phyloP scores from a whole-genome alignment of 2,888 invertebrate genomes.

The Nephrotoma guestfalica region DNA sequence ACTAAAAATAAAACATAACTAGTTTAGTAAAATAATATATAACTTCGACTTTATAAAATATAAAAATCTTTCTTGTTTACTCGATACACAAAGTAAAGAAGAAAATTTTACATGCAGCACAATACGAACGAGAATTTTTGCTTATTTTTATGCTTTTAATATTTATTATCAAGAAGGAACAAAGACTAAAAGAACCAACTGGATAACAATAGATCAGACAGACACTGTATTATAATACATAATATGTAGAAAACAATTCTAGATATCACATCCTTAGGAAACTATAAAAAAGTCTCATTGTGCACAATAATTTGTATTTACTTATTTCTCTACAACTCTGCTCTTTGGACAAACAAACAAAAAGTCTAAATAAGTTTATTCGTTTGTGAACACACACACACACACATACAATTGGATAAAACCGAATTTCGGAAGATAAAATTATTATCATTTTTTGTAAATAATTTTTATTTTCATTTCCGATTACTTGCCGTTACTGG shows the following conservation, averaged over 20 bases:
- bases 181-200: background rate
- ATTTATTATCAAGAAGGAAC: background rate
- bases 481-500: background rate
- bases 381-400: background rate
- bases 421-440: background rate
- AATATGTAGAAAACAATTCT: background rate
- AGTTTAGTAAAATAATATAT: background rate
- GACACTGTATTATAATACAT: background rate
- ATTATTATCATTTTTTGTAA: background rate
- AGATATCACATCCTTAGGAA: background rate
- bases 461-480: background rate
- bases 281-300: background rate
- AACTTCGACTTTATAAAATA: background rate
- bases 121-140: background rate
- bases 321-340: background rate
- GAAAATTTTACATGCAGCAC: background rate
- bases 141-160: background rate
- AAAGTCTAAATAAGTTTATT: background rate
- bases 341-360: background rate
- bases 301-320: background rate
- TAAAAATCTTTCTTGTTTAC: background rate
- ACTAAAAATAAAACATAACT: background rate
- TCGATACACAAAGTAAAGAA: background rate
- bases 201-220: background rate
- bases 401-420: background rate